phyloP scores from a whole-genome alignment of 2,888 invertebrate species.

The Idaea straminata region DNA sequence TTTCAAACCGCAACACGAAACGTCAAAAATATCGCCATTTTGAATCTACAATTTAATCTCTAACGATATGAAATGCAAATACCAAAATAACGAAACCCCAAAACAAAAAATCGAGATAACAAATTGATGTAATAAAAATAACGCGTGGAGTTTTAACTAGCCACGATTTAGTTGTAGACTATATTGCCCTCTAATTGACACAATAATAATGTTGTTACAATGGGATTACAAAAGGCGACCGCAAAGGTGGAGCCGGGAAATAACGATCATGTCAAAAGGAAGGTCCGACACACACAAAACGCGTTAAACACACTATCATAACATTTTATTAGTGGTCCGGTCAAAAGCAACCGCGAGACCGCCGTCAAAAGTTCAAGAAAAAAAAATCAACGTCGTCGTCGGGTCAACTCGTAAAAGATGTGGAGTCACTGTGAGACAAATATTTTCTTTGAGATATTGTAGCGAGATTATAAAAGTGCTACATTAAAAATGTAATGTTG shows the following conservation, averaged over 20 bases:
- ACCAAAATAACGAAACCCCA: background rate
- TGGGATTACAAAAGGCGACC: conserved; percentile 71
- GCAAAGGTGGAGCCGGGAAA: conserved; percentile 71
- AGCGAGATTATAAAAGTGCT: conserved; percentile 32
- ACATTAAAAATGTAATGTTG: conserved; percentile 31
- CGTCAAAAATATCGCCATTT: conserved; percentile 5
- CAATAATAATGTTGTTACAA: conserved; percentile 74
- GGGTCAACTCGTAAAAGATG: conserved; percentile 76
- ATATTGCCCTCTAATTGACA: conserved; percentile 73
- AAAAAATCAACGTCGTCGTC: conserved; percentile 57
- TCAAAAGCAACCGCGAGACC: conserved; percentile 77
- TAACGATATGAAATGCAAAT: background rate
- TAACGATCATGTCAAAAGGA: conserved; percentile 78
- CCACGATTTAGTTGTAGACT: conserved; percentile 61
- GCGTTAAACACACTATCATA: conserved; percentile 80
- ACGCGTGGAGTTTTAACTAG: conserved; percentile 53
- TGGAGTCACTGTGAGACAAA: conserved; percentile 68
- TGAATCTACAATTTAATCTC: background rate
- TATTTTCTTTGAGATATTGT: conserved; percentile 52
- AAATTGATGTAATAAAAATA: conserved; percentile 23
- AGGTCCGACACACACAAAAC: conserved; percentile 75
- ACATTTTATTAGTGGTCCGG: conserved; percentile 79
- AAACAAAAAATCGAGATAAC: conserved; percentile 22
- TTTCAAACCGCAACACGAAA: conserved; percentile 12
- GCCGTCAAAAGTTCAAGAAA: conserved; percentile 75